Evolutionary conservation across 2,888 invertebrate genomes (phyloP).

Genomic region (Drosophila histrio): DNA sequence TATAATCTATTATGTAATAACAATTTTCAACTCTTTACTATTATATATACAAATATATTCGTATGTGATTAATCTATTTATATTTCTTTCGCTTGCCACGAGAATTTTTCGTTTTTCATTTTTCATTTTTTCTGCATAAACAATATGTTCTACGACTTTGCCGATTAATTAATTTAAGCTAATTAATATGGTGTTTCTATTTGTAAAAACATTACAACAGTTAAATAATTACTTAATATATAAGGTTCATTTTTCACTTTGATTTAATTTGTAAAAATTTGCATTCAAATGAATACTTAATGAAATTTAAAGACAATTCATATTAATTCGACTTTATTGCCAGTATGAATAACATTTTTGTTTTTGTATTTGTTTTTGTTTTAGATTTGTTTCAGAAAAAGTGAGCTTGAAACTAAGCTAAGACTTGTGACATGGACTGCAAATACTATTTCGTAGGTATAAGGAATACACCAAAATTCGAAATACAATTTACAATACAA

Average conservation of each 20-base stretch:
- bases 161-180: conserved; percentile 27
- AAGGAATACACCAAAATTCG: background rate
- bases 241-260: conserved; percentile 1
- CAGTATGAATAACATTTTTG: conserved; percentile 4
- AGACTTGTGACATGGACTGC: background rate
- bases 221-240: conserved; percentile 3
- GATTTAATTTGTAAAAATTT: conserved; percentile 5
- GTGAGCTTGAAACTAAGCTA: conserved; percentile 15
- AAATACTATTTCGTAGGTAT: background rate
- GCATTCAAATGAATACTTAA: conserved; percentile 19
- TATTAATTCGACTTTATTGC: conserved; percentile 12
- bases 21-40: conserved; percentile 45
- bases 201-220: conserved; percentile 18
- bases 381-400: background rate
- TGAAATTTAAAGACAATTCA: conserved; percentile 48
- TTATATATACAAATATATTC: conserved; percentile 61
- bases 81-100: conserved; percentile 6
- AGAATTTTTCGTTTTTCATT: conserved; percentile 1
- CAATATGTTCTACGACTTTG: conserved; percentile 9
- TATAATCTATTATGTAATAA: conserved; percentile 52
- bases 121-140: background rate
- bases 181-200: conserved; percentile 17
- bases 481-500: background rate
- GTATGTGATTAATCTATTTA: conserved; percentile 7
- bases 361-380: background rate